Percentiles rank a stretch among this genome's conserved stretches.
phyloP scores from a whole-genome alignment of 2,113 vertebrate genomes.

The Hippocampus abdominalis region DNA sequence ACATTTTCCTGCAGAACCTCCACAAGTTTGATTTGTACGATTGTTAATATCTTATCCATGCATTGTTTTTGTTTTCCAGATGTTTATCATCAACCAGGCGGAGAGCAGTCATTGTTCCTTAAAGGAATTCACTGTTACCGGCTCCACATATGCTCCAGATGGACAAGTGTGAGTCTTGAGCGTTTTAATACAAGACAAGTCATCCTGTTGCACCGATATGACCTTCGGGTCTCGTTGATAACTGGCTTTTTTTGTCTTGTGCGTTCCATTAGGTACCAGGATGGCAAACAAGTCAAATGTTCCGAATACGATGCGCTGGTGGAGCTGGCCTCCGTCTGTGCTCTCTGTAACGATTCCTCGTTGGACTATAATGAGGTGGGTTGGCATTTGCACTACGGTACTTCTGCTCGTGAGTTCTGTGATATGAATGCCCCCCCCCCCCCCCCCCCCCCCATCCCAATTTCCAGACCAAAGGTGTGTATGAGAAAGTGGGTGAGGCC shows the following conservation, averaged over 20 bases:
- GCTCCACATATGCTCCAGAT: conserved; percentile 91
- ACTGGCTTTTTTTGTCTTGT: background rate
- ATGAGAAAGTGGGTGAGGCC: conserved; percentile 90
- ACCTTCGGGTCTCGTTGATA: background rate
- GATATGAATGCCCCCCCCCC: background rate
- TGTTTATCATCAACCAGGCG: conserved; percentile 88
- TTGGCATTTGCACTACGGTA: background rate
- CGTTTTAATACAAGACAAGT: background rate
- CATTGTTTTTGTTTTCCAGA: conserved; percentile 67
- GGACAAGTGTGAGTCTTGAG: conserved; percentile 92
- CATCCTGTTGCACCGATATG: background rate
- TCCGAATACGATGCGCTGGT: conserved; percentile 90
- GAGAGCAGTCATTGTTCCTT: conserved; percentile 84
- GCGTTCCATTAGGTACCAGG: conserved; percentile 76
- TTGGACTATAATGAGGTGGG: conserved; percentile 95
- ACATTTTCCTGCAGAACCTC: background rate
- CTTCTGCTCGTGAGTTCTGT: background rate
- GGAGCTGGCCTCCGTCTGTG: conserved; percentile 94
- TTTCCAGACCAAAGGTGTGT: conserved; percentile 81
- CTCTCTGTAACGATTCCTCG: conserved; percentile 96
- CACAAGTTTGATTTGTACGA: background rate
- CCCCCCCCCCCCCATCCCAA: too few relatives aligned
- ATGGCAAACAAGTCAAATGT: conserved; percentile 84
- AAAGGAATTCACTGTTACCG: conserved; percentile 90
- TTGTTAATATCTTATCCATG: background rate